Evolutionary conservation across 2,888 invertebrate genomes (phyloP).

Genomic region (Tryphoninae sp.): DNA sequence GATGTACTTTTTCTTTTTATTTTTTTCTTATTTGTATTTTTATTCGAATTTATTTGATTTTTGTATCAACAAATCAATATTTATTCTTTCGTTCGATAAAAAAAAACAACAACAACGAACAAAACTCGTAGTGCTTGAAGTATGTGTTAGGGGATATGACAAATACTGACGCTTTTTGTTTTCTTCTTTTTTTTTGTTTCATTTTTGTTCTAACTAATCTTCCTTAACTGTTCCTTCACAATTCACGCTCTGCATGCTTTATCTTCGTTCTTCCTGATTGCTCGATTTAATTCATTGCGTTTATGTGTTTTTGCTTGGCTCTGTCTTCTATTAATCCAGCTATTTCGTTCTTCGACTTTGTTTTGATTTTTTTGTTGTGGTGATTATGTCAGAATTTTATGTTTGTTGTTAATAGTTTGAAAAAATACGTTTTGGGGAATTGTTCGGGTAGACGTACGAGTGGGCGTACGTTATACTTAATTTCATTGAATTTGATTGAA

Average conservation of each 20-base stretch:
- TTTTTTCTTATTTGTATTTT: conserved; percentile 19
- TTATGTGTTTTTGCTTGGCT: conserved; percentile 3
- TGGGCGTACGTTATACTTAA: no score
- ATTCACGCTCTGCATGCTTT: conserved; percentile 37
- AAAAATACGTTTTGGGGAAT: no score
- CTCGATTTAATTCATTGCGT: background rate
- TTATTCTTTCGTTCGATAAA: conserved; percentile 18
- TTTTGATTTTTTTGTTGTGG: conserved; percentile 1
- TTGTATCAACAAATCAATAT: background rate
- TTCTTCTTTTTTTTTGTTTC: background rate
- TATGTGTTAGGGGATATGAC: conserved; percentile 41
- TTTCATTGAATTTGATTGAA: no score
- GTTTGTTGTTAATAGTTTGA: no score
- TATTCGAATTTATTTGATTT: conserved; percentile 15
- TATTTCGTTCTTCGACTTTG: background rate
- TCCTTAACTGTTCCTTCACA: conserved; percentile 44
- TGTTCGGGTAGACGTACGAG: no score
- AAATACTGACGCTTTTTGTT: conserved; percentile 52
- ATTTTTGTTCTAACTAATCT: conserved; percentile 27
- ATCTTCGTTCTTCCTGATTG: background rate
- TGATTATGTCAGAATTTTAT: no score
- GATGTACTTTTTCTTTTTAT: conserved; percentile 25
- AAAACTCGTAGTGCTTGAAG: conserved; percentile 29
- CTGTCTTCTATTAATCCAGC: conserved; percentile 32
- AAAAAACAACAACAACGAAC: conserved; percentile 7